A percentile compares a stretch with the other conserved stretches of the same genome.
phyloP scores from a whole-genome alignment of 2,888 invertebrate genomes.

The Alentia gelatinosa region DNA sequence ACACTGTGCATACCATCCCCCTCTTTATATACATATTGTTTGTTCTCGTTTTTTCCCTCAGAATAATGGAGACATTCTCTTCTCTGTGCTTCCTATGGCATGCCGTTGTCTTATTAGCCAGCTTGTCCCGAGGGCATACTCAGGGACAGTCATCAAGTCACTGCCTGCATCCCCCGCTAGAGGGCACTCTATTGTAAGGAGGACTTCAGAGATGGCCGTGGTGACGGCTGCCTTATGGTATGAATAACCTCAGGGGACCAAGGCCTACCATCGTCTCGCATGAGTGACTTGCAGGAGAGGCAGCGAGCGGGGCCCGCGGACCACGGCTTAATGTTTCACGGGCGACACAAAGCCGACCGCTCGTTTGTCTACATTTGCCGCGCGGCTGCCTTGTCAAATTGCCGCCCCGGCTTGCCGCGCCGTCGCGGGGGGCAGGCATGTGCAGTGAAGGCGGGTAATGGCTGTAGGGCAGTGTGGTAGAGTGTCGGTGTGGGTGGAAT shows the following conservation, averaged over 20 bases:
- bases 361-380: constrained; percentile 35
- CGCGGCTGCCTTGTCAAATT: constrained; percentile 7
- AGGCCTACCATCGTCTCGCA: not conserved
- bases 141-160: too few species aligned
- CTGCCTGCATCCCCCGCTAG: too few species aligned
- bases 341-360: not conserved
- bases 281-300: not conserved
- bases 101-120: too few species aligned
- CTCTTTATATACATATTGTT: too few species aligned
- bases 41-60: too few species aligned
- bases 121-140: too few species aligned
- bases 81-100: too few species aligned
- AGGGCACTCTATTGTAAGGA: too few species aligned
- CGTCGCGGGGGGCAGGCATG: too few species aligned
- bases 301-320: not conserved
- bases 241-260: not conserved
- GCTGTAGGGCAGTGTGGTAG: not conserved
- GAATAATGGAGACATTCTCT: not conserved
- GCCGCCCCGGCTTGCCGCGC: not conserved
- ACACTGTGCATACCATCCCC: too few species aligned
- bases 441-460: not conserved
- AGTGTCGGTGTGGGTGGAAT: not conserved
- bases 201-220: not conserved
- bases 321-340: constrained; percentile 14
- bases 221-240: not conserved